Evolutionary conservation across 2,888 invertebrate species (phyloP), one percentile per base, ranked within the genome.

Genomic region (Drosophila prostipennis): DNA sequence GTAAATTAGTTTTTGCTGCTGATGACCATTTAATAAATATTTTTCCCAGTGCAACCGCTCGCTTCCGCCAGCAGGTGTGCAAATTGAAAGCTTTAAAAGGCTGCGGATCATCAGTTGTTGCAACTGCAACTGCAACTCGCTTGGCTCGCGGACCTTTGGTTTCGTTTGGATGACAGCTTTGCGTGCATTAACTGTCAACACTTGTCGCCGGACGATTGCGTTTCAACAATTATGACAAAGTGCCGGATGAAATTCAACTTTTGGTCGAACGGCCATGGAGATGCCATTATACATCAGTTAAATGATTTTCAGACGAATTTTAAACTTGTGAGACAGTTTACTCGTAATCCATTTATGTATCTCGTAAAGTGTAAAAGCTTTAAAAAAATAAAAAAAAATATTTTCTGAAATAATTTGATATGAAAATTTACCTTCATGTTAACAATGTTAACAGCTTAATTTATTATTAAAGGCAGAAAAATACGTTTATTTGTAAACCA

Each of bases 101-200:
- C 42, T 34, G 40, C 52, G 36, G 45, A 56, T 61, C 42, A 45
- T 43, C 46, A 56, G 43, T 55, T 39, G 46, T 52, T 53, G 54
- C 26, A 52, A 36, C 52, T 65, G 36, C 51, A 45, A 46, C 16
- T 52, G 51, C 40, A 46, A 72, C 40, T 34, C 19, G n/a, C 10
- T 23, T 23, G 64, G 26, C 54, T 55, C 53, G 39, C 23, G 26
- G 42, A 39, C 43, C 53, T 57, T 73, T 57, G 45, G 48, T 53
- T 42, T 54, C 34, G 40, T 56, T 32, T 39, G 43, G 34, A 37
- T 65, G 78, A 60, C 78, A 76, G 65, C 57, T 69, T 46, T 58
- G 36, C 67, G 49, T 51, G 39, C 67, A 67, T 72, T 79, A 72
- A 65, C 51, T 72, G 74, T 76, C 77, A 78, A 61, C 79, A 64